Base-by-base conservation (phyloP, 2,113 vertebrate genomes). In the Dicaeum eximium region DNA sequence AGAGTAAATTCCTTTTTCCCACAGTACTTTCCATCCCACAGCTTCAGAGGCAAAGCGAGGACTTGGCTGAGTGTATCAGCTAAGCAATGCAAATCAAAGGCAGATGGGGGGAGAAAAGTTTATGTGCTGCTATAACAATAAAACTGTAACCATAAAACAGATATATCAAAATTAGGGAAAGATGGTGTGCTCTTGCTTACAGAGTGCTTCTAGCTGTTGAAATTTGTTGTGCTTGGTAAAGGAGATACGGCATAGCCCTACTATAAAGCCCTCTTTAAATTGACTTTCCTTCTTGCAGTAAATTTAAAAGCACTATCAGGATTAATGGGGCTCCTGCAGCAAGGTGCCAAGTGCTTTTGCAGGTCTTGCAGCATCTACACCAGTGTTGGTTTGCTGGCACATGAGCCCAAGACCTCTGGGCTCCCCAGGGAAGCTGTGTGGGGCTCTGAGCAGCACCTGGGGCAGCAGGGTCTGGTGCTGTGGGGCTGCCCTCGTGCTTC, bases 401-500 rank as follows among this genome's bases (percentile, higher is more conserved):
- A 6, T 0, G 0, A 3, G 6, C n/a, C 56, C 31, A 9, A 4
- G 13, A 23, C 27, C 30, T 28, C 21, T 4, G 11, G 17, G 19
- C 5, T 51, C 22, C 31, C 15, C 5, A 7, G 13, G 3, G 58
- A 3, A n/a, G 40, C 51, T 27, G 21, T 7, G 2, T 8, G 2
- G 33, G 13, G 56, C 44, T 24, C 58, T 12, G 64, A 33, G 60
- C 44, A 16, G 12, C 38, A 13, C 33, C 27, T 61, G 0, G 2
- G 56, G 42, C n/a, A n/a, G 24, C 1, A 9, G 33, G 18, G 1
- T 6, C 53, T 69, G 60, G 3, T 33, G 31, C 58, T 31, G 1
- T 7, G 3, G 20, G 9, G 13, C 66, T 71, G 54, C 42, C 20
- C 35, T 61, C 2, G 9, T 20, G 13, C 4, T 23, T 15, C 13